These are phyloP conservation scores for Ptilodon capucinus DNA, from an alignment of 2,888 invertebrate genomes.

Conservation along the genomic window DNA sequence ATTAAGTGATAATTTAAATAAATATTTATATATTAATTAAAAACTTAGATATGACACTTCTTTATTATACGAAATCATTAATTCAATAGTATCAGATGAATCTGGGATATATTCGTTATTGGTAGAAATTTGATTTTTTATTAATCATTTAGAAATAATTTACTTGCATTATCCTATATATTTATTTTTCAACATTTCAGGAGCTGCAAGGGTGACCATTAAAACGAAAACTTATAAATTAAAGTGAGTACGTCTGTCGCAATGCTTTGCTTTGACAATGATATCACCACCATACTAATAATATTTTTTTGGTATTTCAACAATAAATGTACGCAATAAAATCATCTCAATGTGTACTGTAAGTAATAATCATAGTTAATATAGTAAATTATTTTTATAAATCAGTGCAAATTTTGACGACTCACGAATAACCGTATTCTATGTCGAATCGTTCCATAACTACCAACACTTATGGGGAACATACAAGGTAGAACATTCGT, in stretches of 20 bases:
- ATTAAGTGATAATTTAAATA: not conserved
- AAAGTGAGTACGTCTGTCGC: not conserved
- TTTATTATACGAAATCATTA: not conserved
- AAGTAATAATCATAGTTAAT: too few species aligned
- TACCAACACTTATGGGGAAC: too few species aligned
- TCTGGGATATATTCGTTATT: too few species aligned
- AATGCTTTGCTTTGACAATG: not conserved
- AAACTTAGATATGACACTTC: not conserved
- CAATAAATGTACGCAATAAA: too few species aligned
- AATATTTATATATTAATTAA: not conserved
- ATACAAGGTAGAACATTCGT: too few species aligned
- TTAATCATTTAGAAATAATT: not conserved
- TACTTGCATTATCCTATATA: not conserved
- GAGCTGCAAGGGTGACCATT: not conserved
- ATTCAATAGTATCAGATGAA: not conserved
- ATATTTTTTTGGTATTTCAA: not conserved
- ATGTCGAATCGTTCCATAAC: too few species aligned
- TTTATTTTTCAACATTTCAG: conserved; percentile 9
- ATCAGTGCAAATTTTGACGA: too few species aligned
- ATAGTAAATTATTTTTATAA: too few species aligned
- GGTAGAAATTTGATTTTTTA: not conserved
- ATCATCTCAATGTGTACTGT: too few species aligned
- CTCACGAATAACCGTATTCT: too few species aligned
- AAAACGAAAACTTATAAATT: not conserved
- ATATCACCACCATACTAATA: not conserved